Evolutionary conservation across 2,797 vertebrate genomes (phyloP).

Genomic region (Tapera naevia): DNA sequence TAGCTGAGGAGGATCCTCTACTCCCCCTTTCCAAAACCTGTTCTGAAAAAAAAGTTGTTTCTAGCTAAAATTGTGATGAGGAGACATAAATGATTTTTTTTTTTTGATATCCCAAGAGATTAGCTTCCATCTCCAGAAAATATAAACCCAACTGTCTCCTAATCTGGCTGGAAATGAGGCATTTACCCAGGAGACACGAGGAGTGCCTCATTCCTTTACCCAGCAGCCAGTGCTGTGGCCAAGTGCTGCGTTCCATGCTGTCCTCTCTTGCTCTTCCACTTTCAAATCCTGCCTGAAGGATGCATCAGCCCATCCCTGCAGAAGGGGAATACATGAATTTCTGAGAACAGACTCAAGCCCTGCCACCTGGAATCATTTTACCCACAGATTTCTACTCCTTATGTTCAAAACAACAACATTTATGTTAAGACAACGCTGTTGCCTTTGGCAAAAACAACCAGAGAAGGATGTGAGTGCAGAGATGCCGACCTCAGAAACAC

Average conservation of each 20-base stretch:
- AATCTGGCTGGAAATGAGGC: background rate
- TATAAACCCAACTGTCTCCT: background rate
- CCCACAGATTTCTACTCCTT: background rate
- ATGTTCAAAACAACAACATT: background rate
- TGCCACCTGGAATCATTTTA: background rate
- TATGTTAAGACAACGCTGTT: background rate
- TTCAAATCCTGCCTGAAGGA: background rate
- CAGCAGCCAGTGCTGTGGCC: background rate
- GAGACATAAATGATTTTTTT: background rate
- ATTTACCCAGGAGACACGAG: background rate
- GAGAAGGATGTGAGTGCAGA: background rate
- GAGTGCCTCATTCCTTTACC: background rate
- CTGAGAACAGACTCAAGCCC: no score
- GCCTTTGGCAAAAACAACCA: background rate
- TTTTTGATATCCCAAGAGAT: background rate
- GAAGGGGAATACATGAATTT: background rate
- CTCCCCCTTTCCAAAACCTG: background rate
- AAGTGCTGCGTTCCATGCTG: fast-evolving
- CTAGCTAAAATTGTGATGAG: background rate
- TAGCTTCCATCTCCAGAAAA: background rate
- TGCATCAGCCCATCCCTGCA: background rate
- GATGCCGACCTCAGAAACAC: background rate
- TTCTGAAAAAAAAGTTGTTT: background rate
- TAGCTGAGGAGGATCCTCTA: background rate
- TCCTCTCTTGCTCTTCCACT: background rate